These are phyloP conservation scores for Danio choprae DNA, from an alignment of 2,797 vertebrate species.

Conservation along the genomic window DNA sequence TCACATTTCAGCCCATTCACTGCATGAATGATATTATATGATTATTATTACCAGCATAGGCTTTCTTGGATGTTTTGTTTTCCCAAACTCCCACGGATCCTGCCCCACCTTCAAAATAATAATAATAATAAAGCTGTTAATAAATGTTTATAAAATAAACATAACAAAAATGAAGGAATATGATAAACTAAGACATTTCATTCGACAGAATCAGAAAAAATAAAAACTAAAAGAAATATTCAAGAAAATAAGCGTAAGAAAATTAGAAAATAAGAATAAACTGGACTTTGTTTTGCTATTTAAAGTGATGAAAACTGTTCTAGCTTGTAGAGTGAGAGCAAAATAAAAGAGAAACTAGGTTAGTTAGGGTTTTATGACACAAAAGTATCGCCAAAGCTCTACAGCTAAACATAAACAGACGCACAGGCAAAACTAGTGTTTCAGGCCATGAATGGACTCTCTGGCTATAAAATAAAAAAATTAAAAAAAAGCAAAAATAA, in stretches of 20 bases:
- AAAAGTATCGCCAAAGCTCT: conserved; percentile 38
- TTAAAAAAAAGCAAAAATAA: too few species aligned
- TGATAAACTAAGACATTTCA: not conserved
- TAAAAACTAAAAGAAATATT: not conserved
- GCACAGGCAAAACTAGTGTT: not conserved
- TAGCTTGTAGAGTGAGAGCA: not conserved
- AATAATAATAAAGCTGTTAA: conserved; percentile 15
- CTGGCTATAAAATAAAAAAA: too few species aligned
- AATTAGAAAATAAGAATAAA: not conserved
- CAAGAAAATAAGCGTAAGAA: not conserved
- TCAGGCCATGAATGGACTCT: too few species aligned
- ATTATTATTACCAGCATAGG: conserved; percentile 59
- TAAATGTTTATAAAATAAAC: not conserved
- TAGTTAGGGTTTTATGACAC: conserved; percentile 1
- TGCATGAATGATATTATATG: conserved; percentile 31
- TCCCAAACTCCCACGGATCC: conserved; percentile 61
- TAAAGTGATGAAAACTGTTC: not conserved
- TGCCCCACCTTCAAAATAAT: conserved; percentile 38
- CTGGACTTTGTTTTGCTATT: not conserved
- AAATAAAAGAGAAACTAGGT: not conserved
- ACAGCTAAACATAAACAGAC: not conserved
- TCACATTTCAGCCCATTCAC: not conserved
- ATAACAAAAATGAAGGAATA: not conserved
- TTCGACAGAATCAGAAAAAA: not conserved
- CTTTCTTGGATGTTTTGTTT: conserved; percentile 61